Evolutionary conservation across 2,888 invertebrate species (phyloP).

Genomic region (Sinotaia quadrata): DNA sequence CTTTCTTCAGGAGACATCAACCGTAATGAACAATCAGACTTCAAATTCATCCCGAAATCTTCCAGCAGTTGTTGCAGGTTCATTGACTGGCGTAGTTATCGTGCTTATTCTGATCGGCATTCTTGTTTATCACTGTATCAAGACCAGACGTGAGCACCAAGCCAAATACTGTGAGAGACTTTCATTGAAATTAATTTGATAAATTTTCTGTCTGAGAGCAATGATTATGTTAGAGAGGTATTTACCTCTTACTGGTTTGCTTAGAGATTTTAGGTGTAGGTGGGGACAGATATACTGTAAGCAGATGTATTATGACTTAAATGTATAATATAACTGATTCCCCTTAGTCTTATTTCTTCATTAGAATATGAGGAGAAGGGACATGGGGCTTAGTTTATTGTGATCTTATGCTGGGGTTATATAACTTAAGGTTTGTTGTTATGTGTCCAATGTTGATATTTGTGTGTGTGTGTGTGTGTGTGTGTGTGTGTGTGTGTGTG

Average conservation of each 20-base stretch:
- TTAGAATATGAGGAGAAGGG: too few species aligned
- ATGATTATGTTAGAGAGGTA: background rate
- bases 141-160: conserved; percentile 26
- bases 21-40: background rate
- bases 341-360: too few species aligned
- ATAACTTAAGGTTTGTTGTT: too few species aligned
- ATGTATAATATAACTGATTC: too few species aligned
- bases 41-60: conserved; percentile 26
- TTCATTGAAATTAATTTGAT: background rate
- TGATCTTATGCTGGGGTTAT: too few species aligned
- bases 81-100: conserved; percentile 28
- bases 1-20: background rate
- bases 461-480: too few species aligned
- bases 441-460: too few species aligned
- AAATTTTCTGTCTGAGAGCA: too few species aligned
- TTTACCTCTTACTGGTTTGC: background rate
- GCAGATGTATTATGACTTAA: too few species aligned
- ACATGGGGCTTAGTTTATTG: too few species aligned
- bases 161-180: conserved; percentile 32
- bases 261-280: background rate
- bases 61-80: conserved; percentile 37
- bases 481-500: too few species aligned
- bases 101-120: conserved; percentile 23
- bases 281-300: background rate
- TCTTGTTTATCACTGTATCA: conserved; percentile 27